Conservation (phyloP, 1,140 invertebrate species). For the Zophobas morio region DNA sequence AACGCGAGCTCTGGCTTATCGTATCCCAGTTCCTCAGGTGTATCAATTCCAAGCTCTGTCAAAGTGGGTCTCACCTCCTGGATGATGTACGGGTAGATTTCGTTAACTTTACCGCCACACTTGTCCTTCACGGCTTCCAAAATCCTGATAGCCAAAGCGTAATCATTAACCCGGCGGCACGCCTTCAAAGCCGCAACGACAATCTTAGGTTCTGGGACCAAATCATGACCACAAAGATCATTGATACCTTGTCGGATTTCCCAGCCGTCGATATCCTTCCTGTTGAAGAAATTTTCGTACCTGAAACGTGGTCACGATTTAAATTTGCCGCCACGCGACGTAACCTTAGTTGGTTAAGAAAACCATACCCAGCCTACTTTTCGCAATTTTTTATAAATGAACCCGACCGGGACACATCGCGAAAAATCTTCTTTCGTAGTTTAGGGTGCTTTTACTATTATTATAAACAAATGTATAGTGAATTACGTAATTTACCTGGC, state of each 20-base stretch:
- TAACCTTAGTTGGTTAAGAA: neutral
- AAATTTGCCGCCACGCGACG: neutral
- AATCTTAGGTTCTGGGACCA: conserved; percentile 95
- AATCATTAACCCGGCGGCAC: conserved; percentile 95
- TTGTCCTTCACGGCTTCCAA: conserved; percentile 94
- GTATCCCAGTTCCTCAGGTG: conserved; percentile 96
- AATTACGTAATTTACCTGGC: conserved; percentile 64
- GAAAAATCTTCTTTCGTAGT: neutral
- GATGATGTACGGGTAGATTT: conserved; percentile 93
- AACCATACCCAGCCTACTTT: too few relatives aligned
- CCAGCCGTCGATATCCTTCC: conserved; percentile 95
- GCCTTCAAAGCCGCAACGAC: conserved; percentile 93
- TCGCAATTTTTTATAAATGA: too few relatives aligned
- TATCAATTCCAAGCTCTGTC: conserved; percentile 93
- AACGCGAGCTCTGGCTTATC: conserved; percentile 96
- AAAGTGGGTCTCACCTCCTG: conserved; percentile 95
- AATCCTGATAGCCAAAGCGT: conserved; percentile 91
- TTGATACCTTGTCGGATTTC: conserved; percentile 93
- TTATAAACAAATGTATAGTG: neutral
- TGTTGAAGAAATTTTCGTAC: conserved; percentile 90
- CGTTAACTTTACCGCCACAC: conserved; percentile 83
- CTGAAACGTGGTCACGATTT: conserved; percentile 63
- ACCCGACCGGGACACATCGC: neutral
- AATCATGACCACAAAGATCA: conserved; percentile 89
- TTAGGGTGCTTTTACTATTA: neutral